These are phyloP conservation scores for Eclectus roratus DNA, from an alignment of 2,113 vertebrate species.

Conservation along the genomic window DNA sequence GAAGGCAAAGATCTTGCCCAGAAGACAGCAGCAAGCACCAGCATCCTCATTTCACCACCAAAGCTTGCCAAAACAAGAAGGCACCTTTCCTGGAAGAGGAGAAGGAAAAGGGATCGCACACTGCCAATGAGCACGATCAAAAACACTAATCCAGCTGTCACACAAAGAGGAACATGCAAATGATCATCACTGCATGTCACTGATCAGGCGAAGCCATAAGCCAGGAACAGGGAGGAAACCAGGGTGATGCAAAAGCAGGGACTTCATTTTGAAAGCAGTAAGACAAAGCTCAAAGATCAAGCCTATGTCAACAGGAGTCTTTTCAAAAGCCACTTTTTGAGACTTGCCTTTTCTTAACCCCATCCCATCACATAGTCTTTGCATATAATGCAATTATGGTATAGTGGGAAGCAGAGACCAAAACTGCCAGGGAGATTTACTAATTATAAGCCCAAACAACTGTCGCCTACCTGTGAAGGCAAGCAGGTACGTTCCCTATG, in stretches of 20 bases:
- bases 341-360: neutral
- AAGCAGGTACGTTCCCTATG: accelerated
- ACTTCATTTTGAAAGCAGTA: neutral
- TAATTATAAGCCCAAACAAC: neutral
- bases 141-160: neutral
- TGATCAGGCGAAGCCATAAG: neutral
- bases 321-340: neutral
- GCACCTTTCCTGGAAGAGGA: neutral
- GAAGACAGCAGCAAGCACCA: neutral
- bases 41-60: neutral
- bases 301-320: neutral
- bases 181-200: neutral
- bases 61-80: neutral
- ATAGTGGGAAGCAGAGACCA: neutral
- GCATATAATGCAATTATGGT: neutral
- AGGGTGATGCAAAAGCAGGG: neutral
- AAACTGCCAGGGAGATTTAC: neutral
- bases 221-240: neutral
- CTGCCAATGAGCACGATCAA: neutral
- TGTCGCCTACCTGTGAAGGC: accelerated
- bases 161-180: neutral
- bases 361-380: neutral
- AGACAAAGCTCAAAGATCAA: neutral
- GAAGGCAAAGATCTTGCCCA: neutral
- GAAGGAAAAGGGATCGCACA: neutral